A percentile compares a stretch with the other conserved stretches of the same genome.
Evolutionary conservation across 92 coral and sea anemone species (phyloP).

Genomic region (Epizoanthus fatuus): DNA sequence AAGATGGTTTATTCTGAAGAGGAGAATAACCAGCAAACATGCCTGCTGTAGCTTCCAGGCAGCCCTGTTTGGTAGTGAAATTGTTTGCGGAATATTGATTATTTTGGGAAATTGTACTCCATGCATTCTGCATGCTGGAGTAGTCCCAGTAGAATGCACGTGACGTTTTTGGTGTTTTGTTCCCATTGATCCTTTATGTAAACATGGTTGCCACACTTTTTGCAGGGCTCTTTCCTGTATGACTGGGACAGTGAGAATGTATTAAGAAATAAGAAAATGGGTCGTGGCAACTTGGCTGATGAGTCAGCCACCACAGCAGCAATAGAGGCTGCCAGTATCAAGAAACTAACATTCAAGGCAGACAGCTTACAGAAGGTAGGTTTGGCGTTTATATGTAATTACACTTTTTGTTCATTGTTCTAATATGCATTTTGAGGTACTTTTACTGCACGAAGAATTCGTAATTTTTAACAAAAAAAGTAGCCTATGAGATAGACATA

Average conservation of each 20-base stretch:
- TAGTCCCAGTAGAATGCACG: neutral
- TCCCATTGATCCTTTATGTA: neutral
- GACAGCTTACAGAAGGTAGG: slow-evolving; percentile 91
- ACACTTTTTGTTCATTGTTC: too few species aligned
- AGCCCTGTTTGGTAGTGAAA: too few species aligned
- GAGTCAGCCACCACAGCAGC: slow-evolving; percentile 91
- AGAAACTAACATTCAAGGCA: slow-evolving; percentile 94
- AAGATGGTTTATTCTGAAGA: too few species aligned
- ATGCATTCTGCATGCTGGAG: neutral
- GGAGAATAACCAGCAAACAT: too few species aligned
- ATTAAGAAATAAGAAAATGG: slow-evolving; percentile 74
- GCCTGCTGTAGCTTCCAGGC: too few species aligned
- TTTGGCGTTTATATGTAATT: too few species aligned
- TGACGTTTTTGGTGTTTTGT: neutral
- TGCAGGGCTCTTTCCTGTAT: slow-evolving; percentile 84
- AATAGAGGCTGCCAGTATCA: slow-evolving; percentile 96
- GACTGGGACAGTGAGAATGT: slow-evolving; percentile 95
- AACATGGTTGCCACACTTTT: neutral
- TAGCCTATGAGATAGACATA: too few species aligned
- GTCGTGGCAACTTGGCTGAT: slow-evolving; percentile 90
- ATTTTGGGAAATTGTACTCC: too few species aligned
- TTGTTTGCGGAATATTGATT: too few species aligned
- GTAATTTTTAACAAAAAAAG: too few species aligned
- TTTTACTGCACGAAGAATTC: too few species aligned
- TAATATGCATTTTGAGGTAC: too few species aligned